Evolutionary conservation across 2,797 vertebrate genomes (phyloP).

Genomic region (Mionectes olivaceus): DNA sequence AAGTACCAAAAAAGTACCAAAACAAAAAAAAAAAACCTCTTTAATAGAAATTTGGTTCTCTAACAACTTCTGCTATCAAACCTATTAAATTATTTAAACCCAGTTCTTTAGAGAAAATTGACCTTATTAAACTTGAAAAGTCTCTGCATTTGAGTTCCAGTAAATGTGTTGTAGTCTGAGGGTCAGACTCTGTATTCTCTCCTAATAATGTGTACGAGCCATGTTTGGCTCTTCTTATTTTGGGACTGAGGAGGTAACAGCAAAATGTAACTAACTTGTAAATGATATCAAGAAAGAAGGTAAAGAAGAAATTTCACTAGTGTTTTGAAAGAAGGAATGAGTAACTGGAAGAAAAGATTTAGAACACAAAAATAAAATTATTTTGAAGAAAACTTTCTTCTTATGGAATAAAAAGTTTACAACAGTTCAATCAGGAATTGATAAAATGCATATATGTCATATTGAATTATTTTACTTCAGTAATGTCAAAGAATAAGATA

Average conservation of each 20-base stretch:
- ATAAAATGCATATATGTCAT: neutral
- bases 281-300: neutral
- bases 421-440: neutral
- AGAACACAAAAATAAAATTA: neutral
- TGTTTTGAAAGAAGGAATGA: neutral
- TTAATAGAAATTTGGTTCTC: neutral
- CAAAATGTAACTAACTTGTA: neutral
- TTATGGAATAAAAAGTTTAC: neutral
- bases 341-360: neutral
- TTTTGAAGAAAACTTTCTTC: neutral
- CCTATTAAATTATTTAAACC: neutral
- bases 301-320: neutral
- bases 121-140: neutral
- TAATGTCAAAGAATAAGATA: neutral
- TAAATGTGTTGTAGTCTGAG: neutral
- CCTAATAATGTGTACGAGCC: neutral
- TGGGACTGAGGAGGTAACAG: neutral
- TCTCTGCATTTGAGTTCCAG: neutral
- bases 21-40: neutral
- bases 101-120: neutral
- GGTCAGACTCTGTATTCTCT: neutral
- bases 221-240: neutral
- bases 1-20: neutral
- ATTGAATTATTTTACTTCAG: slow-evolving; percentile 10
- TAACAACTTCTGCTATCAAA: neutral